Evolutionary conservation across 2,888 invertebrate genomes (phyloP).

Genomic region (Lasioglossum calceatum): DNA sequence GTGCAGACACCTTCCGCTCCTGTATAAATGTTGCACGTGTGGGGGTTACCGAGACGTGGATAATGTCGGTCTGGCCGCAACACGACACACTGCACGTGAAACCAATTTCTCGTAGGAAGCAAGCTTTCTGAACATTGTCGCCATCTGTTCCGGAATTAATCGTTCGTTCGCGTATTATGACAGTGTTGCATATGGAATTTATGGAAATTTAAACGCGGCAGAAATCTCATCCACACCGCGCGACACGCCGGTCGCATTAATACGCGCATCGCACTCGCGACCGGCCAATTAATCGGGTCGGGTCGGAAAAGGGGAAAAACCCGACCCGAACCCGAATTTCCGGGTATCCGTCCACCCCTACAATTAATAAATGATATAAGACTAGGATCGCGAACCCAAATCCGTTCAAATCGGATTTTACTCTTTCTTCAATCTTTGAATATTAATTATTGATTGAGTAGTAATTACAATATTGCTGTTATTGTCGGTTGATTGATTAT

Average conservation of each 20-base stretch:
- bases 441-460: too few relatives aligned
- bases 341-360: too few relatives aligned
- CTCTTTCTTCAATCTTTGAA: too few relatives aligned
- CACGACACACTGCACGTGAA: conserved; percentile 58
- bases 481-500: too few relatives aligned
- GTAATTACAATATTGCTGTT: too few relatives aligned
- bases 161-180: conserved; percentile 56
- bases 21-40: conserved; percentile 25
- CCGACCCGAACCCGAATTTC: too few relatives aligned
- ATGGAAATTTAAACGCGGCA: conserved; percentile 41
- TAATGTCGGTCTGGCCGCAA: conserved; percentile 48
- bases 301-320: too few relatives aligned
- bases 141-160: conserved; percentile 61
- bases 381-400: too few relatives aligned
- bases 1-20: not conserved
- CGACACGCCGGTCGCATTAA: conserved; percentile 24
- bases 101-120: conserved; percentile 62
- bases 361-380: too few relatives aligned
- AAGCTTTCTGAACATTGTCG: conserved; percentile 56
- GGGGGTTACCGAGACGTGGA: not conserved
- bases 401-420: too few relatives aligned
- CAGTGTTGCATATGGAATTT: conserved; percentile 47
- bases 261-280: not conserved
- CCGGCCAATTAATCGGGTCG: conserved; percentile 11
- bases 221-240: conserved; percentile 24